These are phyloP conservation scores for Chouioia cunea DNA, from an alignment of 2,888 invertebrate genomes.

Conservation along the genomic window DNA sequence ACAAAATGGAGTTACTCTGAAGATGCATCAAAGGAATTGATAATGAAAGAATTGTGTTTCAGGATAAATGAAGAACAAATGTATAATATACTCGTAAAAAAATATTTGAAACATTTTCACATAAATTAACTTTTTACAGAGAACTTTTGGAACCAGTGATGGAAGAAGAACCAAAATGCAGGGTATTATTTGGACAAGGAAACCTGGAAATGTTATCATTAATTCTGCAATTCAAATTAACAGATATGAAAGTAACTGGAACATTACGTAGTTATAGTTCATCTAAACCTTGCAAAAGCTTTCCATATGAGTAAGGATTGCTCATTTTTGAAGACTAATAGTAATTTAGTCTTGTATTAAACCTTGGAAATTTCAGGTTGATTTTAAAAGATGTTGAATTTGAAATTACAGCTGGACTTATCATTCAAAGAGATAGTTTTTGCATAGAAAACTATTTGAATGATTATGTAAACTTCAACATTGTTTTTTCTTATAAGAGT, in stretches of 20 bases:
- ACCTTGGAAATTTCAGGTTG: conserved; percentile 43
- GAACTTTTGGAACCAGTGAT: conserved; percentile 42
- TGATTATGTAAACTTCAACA: conserved; percentile 41
- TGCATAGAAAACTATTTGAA: conserved; percentile 41
- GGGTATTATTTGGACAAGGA: conserved; percentile 45
- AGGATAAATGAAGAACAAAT: conserved; percentile 43
- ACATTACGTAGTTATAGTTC: conserved; percentile 43
- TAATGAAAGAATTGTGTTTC: conserved; percentile 45
- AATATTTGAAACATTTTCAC: neutral
- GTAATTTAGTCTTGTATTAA: conserved; percentile 22
- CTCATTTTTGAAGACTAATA: conserved; percentile 11
- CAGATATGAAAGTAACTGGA: conserved; percentile 46
- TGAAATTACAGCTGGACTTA: conserved; percentile 43
- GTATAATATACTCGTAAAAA: conserved; percentile 37
- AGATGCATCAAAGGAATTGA: conserved; percentile 30
- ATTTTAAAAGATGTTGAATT: conserved; percentile 45
- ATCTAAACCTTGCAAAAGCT: conserved; percentile 39
- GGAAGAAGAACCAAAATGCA: conserved; percentile 46
- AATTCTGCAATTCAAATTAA: conserved; percentile 44
- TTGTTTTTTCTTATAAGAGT: conserved; percentile 37
- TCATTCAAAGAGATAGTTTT: conserved; percentile 44
- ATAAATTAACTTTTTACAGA: conserved; percentile 24
- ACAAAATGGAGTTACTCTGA: conserved; percentile 39
- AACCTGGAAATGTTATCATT: conserved; percentile 44
- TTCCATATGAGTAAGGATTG: conserved; percentile 43